phyloP scores from a whole-genome alignment of 2,888 invertebrate genomes.

The Conistra vaccinii region DNA sequence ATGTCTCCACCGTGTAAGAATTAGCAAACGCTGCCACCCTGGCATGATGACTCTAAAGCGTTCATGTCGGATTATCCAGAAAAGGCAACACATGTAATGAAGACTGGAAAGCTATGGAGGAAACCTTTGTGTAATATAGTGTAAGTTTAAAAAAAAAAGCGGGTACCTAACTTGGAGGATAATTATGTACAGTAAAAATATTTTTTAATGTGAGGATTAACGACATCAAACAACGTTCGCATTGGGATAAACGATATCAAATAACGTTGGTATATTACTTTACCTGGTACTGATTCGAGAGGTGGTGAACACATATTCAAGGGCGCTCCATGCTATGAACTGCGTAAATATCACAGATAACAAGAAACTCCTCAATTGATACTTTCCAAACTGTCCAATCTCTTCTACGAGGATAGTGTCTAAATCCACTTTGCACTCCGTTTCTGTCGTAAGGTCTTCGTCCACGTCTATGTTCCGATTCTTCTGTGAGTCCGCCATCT shows the following conservation, averaged over 20 bases:
- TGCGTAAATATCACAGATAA: conserved; percentile 74
- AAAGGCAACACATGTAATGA: neutral
- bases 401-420: conserved; percentile 81
- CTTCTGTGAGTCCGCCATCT: conserved; percentile 30
- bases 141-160: neutral
- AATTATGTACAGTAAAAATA: neutral
- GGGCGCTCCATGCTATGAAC: conserved; percentile 78
- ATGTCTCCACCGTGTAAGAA: neutral
- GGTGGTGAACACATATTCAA: conserved; percentile 83
- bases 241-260: neutral
- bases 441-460: neutral
- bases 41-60: too few species aligned
- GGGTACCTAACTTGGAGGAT: neutral
- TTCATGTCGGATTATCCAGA: neutral
- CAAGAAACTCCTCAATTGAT: conserved; percentile 75
- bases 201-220: neutral
- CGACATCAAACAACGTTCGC: neutral
- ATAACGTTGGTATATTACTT: neutral
- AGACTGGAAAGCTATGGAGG: too few species aligned
- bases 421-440: conserved; percentile 70
- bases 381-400: conserved; percentile 83
- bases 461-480: conserved; percentile 25
- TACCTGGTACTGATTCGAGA: conserved; percentile 83
- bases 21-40: neutral
- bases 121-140: neutral